These are phyloP conservation scores for Rutpela maculata DNA, from an alignment of 2,888 invertebrate genomes.

Conservation along the genomic window DNA sequence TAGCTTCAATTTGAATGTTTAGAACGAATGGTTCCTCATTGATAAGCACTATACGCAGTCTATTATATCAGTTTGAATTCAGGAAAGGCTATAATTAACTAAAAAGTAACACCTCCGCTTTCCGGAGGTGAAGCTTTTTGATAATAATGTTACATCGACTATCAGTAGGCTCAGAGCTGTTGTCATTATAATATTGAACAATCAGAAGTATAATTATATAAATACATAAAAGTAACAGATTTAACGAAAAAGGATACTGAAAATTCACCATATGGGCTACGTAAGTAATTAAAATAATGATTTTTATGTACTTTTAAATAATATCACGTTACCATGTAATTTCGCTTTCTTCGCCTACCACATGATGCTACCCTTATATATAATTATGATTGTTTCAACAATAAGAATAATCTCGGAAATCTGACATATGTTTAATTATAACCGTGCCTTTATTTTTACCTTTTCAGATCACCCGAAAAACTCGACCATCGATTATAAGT, in stretches of 20 bases:
- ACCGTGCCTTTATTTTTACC: constrained; percentile 36
- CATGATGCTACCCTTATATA: constrained; percentile 33
- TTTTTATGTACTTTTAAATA: constrained; percentile 1
- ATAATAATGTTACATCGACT: constrained; percentile 7
- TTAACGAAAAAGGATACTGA: background rate
- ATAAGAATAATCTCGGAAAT: background rate
- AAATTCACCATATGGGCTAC: constrained; percentile 12
- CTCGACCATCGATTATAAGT: constrained; percentile 90
- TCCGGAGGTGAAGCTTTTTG: constrained; percentile 44
- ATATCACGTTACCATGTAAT: background rate
- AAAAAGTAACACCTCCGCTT: constrained; percentile 55
- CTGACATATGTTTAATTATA: constrained; percentile 24
- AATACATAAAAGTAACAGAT: background rate
- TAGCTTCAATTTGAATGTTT: constrained; percentile 10
- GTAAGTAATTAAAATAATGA: constrained; percentile 30
- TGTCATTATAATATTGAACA: background rate
- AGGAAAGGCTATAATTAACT: constrained; percentile 55
- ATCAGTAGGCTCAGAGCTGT: background rate
- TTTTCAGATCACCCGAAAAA: constrained; percentile 90
- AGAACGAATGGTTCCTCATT: constrained; percentile 32
- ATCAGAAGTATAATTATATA: background rate
- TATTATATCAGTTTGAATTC: constrained; percentile 36
- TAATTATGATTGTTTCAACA: constrained; percentile 32
- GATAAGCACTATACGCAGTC: constrained; percentile 29
- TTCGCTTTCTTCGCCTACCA: constrained; percentile 21